phyloP scores from a whole-genome alignment of 2,113 vertebrate genomes.

The Ceyx margarethae region DNA sequence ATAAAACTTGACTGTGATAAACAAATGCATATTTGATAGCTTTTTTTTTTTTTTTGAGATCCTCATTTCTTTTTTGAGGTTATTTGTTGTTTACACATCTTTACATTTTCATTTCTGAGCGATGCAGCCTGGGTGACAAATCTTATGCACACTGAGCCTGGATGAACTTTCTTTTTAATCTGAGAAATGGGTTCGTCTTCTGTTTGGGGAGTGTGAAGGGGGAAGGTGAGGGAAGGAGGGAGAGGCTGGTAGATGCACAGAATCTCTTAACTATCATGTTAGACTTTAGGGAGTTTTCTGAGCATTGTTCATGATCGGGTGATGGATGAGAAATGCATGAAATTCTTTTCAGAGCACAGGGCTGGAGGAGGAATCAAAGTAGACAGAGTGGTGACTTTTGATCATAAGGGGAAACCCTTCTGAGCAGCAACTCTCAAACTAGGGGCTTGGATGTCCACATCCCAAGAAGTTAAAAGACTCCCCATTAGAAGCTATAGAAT shows the following conservation, averaged over 20 bases:
- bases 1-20: slow-evolving; percentile 56
- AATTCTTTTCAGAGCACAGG: not conserved
- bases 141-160: not conserved
- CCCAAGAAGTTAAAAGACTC: not conserved
- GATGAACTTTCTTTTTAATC: slow-evolving; percentile 2
- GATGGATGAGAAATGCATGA: not conserved
- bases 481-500: not conserved
- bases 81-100: slow-evolving; percentile 62
- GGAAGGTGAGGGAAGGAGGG: not conserved
- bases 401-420: no score
- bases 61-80: slow-evolving; percentile 9
- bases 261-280: not conserved
- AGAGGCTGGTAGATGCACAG: not conserved
- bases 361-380: not conserved
- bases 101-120: slow-evolving; percentile 54
- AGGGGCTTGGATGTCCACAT: not conserved
- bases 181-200: not conserved
- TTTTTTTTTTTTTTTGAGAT: not conserved
- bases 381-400: not conserved
- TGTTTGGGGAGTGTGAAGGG: not conserved
- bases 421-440: not conserved
- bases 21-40: slow-evolving; percentile 70
- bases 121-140: not conserved
- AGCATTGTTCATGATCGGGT: not conserved
- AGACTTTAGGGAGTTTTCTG: not conserved